Percentiles rank a stretch among this genome's conserved stretches.
These are phyloP conservation scores for Orchestes rusci DNA, from an alignment of 2,888 invertebrate genomes.

Conservation along the genomic window DNA sequence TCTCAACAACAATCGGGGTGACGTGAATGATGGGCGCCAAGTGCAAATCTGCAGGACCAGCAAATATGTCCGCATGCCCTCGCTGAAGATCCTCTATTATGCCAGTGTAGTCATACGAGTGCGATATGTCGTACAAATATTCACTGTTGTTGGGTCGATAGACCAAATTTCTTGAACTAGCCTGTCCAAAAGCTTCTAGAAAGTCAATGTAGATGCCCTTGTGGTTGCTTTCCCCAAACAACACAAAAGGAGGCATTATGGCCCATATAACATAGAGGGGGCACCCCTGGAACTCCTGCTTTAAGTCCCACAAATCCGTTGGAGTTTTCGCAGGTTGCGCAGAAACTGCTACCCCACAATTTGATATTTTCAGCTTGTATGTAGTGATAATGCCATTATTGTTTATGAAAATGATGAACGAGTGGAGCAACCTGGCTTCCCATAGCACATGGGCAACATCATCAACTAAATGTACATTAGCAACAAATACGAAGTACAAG, in stretches of 20 bases:
- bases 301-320: no score
- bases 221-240: no score
- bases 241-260: background rate
- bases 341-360: no score
- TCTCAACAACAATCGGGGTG: background rate
- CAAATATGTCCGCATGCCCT: background rate
- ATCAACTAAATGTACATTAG: no score
- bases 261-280: background rate
- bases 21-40: background rate
- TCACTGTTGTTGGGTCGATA: background rate
- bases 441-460: background rate
- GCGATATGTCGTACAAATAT: background rate
- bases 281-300: no score
- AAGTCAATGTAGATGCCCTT: background rate
- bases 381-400: no score
- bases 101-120: background rate
- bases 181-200: background rate
- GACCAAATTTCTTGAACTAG: background rate
- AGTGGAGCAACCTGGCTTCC: background rate
- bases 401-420: no score
- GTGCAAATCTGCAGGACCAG: background rate
- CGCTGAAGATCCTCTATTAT: background rate
- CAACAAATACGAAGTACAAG: no score
- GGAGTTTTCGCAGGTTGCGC: no score
- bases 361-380: no score